Base-by-base conservation (phyloP, 2,888 invertebrate genomes). In the Matsumyia berberina region DNA sequence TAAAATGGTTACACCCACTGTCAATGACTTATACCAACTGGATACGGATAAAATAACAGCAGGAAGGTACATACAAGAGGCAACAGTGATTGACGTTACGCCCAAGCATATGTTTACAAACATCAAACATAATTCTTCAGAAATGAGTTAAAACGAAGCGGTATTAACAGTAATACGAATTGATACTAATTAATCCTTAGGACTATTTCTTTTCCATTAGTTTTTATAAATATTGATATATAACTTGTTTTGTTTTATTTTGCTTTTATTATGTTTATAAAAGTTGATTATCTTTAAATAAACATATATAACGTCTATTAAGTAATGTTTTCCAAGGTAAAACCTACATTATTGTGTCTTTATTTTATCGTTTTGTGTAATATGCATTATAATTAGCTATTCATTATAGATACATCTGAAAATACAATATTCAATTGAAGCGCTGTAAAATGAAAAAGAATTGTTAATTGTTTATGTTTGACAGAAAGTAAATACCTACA, bases 21-120 rank as follows among this genome's bases (percentile, higher is more conserved):
- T 80, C 1, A 86, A 87, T 62, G 86, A 83, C 11, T 53, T 87
- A 5, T 88, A 82, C 73, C 87, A 87, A 51, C 33, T 88, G 9
- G 87, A 87, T 79, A 67, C 87, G 49, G 87, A 88, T 7, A 87
- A 87, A 78, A 62, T 87, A 12, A 11, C 67, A 35, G 5, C 42
- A n/a, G 60, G 62, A 35, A 67, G 12, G 51, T 60, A 58, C 15
- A 37, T 46, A 33, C 72, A 53, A 29, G 62, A 72, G 31, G 60
- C 69, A 31, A 62, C 58, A 2, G 51, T 73, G 29, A 12, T 86
- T 12, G 79, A 86, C 64, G 67, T 86, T 2, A 51, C 74, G 11
- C 35, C 86, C 1, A 74, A 70, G 8, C 57, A 70, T 33, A 76
- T 78, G n/a, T 79, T 79, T 31, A 31, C 35, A 31, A 58, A 72